These are phyloP conservation scores for Falco biarmicus DNA, from an alignment of 2,797 vertebrate genomes.

Conservation along the genomic window DNA sequence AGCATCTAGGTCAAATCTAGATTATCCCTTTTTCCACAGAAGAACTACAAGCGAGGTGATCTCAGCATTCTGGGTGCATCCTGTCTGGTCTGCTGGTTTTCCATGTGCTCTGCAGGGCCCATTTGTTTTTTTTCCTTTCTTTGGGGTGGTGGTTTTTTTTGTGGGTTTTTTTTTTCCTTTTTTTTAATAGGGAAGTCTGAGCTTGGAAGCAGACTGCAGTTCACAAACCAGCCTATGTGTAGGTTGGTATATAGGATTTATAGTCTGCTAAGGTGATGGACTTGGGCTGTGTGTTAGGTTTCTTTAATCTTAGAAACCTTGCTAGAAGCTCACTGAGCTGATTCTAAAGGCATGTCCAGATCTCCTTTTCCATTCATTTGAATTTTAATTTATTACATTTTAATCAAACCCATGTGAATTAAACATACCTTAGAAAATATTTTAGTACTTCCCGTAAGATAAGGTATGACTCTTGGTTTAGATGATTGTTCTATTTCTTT, in stretches of 20 bases:
- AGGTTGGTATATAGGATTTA: not conserved
- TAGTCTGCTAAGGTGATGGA: not conserved
- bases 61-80: not conserved
- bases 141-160: not conserved
- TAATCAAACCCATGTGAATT: not conserved
- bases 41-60: not conserved
- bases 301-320: not conserved
- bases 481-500: not conserved
- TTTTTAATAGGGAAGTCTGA: not conserved
- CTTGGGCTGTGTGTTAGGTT: not conserved
- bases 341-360: not conserved
- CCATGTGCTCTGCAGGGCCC: not conserved
- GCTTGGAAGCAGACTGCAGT: not conserved
- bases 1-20: constrained; percentile 40
- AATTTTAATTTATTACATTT: not conserved
- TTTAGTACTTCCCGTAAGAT: not conserved
- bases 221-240: not conserved
- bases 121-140: not conserved
- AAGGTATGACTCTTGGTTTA: not conserved
- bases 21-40: constrained; percentile 35
- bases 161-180: rapidly evolving
- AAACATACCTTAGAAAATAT: not conserved
- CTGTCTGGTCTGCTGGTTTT: not conserved
- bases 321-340: not conserved
- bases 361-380: not conserved